phyloP scores from a whole-genome alignment of 2,888 invertebrate species.

The Neocrepidodera transversa region DNA sequence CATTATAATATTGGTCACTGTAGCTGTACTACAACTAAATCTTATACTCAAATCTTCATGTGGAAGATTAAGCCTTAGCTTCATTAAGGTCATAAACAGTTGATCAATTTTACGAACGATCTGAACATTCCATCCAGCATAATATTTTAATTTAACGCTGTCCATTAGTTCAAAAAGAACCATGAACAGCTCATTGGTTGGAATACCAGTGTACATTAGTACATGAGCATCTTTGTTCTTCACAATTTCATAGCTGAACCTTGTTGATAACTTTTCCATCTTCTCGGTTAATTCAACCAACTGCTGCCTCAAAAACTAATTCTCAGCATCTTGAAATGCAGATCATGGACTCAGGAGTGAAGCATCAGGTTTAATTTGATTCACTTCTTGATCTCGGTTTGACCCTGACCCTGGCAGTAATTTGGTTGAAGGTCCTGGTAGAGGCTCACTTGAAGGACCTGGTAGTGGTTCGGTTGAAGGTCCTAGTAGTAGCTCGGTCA shows the following conservation, averaged over 20 bases:
- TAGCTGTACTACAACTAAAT: constrained; percentile 31
- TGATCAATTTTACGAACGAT: constrained; percentile 33
- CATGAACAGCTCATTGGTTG: constrained; percentile 28
- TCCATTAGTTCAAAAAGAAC: constrained; percentile 15
- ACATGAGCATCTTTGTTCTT: constrained; percentile 35
- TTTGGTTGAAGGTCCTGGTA: too few species aligned
- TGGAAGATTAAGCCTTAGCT: constrained; percentile 22
- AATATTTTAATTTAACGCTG: constrained; percentile 27
- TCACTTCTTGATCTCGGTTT: too few species aligned
- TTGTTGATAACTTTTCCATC: constrained; percentile 25
- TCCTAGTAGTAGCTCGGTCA: neutral
- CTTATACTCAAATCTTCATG: constrained; percentile 36
- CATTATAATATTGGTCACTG: constrained; percentile 36
- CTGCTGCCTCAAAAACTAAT: constrained; percentile 38
- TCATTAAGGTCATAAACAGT: constrained; percentile 35
- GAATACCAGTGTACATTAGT: constrained; percentile 31
- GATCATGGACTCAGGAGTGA: neutral
- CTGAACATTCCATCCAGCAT: constrained; percentile 26
- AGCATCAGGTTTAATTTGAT: neutral
- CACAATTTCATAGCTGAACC: constrained; percentile 31
- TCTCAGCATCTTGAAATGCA: constrained; percentile 32
- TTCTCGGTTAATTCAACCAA: constrained; percentile 19
- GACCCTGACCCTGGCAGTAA: too few species aligned
- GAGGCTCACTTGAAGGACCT: neutral
- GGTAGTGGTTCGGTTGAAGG: neutral